A percentile compares a stretch with the other conserved stretches of the same genome.
Evolutionary conservation across 2,113 vertebrate genomes (phyloP).

Genomic region (Cranoglanis bouderius): DNA sequence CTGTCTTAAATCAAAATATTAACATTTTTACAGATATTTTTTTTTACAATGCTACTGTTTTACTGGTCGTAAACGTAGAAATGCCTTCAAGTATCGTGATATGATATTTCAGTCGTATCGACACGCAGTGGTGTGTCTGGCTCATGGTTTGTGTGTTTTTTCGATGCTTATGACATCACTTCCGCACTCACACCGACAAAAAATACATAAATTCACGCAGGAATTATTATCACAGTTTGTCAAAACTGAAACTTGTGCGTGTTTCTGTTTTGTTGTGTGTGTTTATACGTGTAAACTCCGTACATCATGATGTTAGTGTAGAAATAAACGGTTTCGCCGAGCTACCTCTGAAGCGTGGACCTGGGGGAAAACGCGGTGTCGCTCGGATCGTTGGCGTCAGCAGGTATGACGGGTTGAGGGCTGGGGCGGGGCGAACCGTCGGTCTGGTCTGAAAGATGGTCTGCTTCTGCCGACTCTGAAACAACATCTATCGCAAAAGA

Average conservation of each 20-base stretch:
- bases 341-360: conserved; percentile 88
- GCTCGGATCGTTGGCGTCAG: conserved; percentile 52
- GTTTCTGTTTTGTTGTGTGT: not conserved
- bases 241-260: not conserved
- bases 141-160: not conserved
- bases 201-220: too few relatives aligned
- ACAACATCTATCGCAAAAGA: conserved; percentile 65
- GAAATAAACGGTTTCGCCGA: not conserved
- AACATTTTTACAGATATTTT: too few relatives aligned
- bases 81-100: not conserved
- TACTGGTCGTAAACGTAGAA: too few relatives aligned
- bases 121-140: not conserved
- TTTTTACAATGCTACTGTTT: too few relatives aligned
- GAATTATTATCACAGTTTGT: not conserved
- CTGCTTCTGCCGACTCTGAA: conserved; percentile 64
- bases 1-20: too few relatives aligned
- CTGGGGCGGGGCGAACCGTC: conserved; percentile 60
- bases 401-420: conserved; percentile 55
- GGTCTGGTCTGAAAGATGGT: conserved; percentile 59
- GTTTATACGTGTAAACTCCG: not conserved
- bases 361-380: conserved; percentile 66
- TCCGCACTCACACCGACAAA: not conserved
- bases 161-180: not conserved
- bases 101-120: not conserved
- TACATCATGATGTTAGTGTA: not conserved